Base-by-base conservation (phyloP, 2,797 vertebrate species). In the Oreochromis grahami region DNA sequence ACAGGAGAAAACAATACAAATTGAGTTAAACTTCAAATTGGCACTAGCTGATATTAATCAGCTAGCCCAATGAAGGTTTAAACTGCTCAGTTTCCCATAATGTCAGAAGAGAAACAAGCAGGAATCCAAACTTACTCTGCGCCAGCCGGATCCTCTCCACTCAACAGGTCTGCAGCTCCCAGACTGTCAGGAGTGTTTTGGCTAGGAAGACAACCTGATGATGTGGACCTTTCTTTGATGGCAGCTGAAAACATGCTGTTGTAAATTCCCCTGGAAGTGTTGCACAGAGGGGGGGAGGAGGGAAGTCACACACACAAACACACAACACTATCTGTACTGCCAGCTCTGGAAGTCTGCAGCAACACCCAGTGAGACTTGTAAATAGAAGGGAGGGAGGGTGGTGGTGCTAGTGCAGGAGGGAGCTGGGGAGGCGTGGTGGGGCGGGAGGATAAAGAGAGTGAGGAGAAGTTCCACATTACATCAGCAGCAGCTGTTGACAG, bases 401-500 rank as follows among this genome's bases (percentile, higher is more conserved):
- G 5, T 45, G 65, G 82, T 19, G 53, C 78, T 50, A 77, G 83
- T 24, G 70, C 51, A 10, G 78, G 76, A 94, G 81, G 84, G 82
- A 68, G 84, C 50, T 8, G 51, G 85, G 84, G 90, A 83, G 90
- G 91, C 50, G 82, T 85, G 84, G 84, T 58, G 86, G 82, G 89
- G 91, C 26, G 81, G 90, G 91, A 87, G 90, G 88, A 88, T 86
- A 86, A 88, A 85, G 84, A 97, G 97, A 97, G 87, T 85, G 81
- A 88, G 85, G 84, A 97, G 97, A 97, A 97, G 96, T 97, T 97
- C 97, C 96, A 97, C 96, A 97, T 97, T 96, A 97, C 97, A 97
- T 98, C 97, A 98, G 96, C 96, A 95, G 96, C 97, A 98, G 97
- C 97, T 98, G 97, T 96, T 97, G 97, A 97, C 97, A 93, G 96